Conservation (phyloP, 1,140 invertebrate genomes). For the Drosophila parvula region DNA sequence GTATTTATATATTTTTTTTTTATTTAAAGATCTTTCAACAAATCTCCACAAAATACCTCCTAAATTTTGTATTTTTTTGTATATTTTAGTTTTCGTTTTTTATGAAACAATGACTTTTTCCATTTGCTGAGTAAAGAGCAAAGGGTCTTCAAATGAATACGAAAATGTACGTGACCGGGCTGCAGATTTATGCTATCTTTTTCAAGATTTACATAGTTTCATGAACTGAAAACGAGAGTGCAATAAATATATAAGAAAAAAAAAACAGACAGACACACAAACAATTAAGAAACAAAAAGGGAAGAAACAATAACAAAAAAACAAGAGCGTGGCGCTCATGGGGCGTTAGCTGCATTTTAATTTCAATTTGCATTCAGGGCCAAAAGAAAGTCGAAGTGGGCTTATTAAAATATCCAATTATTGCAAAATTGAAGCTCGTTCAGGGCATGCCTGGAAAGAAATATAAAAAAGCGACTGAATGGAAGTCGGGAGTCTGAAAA, state of each 20-base stretch:
- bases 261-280: slow-evolving; percentile 25
- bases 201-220: slow-evolving; percentile 49
- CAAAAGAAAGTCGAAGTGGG: slow-evolving; percentile 74
- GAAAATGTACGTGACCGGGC: slow-evolving; percentile 60
- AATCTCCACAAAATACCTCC: not conserved
- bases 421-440: slow-evolving; percentile 72
- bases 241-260: slow-evolving; percentile 15
- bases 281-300: slow-evolving; percentile 49
- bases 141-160: slow-evolving; percentile 64
- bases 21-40: not conserved
- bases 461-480: slow-evolving; percentile 1
- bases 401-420: slow-evolving; percentile 79
- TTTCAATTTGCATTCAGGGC: slow-evolving; percentile 77
- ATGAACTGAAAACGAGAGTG: slow-evolving; percentile 31
- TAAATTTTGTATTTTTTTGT: slow-evolving; percentile 5
- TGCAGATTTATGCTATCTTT: slow-evolving; percentile 54
- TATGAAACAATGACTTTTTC: slow-evolving; percentile 7
- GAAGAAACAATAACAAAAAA: slow-evolving; percentile 32
- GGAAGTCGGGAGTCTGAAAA: slow-evolving; percentile 18
- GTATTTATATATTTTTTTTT: slow-evolving; percentile 9
- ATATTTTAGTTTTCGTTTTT: not conserved
- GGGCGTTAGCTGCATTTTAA: slow-evolving; percentile 73
- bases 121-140: slow-evolving; percentile 23
- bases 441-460: slow-evolving; percentile 18
- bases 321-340: slow-evolving; percentile 6